These are phyloP conservation scores for Megaustenia siamemsis DNA, from an alignment of 2,888 invertebrate species.

Conservation along the genomic window DNA sequence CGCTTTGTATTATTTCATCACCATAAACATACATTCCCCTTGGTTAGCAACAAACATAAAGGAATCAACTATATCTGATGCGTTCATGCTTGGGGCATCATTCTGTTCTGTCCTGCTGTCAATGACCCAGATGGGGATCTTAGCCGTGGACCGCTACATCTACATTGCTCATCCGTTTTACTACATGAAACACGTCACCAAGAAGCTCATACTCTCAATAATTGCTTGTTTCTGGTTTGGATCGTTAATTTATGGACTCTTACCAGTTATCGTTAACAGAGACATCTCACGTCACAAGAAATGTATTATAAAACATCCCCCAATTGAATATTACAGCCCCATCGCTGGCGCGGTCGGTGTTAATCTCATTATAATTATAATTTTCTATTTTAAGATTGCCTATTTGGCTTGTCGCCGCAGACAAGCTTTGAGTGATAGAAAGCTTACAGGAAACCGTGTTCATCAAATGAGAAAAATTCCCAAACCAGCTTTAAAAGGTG, in stretches of 20 bases:
- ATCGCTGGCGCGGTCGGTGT: not conserved
- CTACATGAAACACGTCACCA: not conserved
- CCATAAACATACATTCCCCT: not conserved
- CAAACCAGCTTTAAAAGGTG: not conserved
- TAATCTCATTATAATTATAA: not conserved
- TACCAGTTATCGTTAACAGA: not conserved
- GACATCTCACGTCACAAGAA: not conserved
- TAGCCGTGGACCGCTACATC: conserved; percentile 9
- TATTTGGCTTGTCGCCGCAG: not conserved
- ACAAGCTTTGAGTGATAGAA: not conserved
- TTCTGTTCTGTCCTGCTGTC: not conserved
- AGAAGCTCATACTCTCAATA: not conserved
- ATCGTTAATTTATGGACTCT: not conserved
- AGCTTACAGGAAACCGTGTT: not conserved
- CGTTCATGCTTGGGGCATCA: not conserved
- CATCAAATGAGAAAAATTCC: not conserved
- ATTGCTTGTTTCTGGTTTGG: not conserved
- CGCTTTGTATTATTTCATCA: not conserved
- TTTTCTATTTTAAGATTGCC: conserved; percentile 22
- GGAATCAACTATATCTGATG: not conserved
- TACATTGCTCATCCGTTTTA: conserved; percentile 24
- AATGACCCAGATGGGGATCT: not conserved
- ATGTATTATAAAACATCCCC: conserved; percentile 4
- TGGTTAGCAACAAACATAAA: too few relatives aligned
- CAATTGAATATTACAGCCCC: not conserved